Evolutionary conservation across 1,140 invertebrate genomes (phyloP).

Genomic region (Babylonia areolata): DNA sequence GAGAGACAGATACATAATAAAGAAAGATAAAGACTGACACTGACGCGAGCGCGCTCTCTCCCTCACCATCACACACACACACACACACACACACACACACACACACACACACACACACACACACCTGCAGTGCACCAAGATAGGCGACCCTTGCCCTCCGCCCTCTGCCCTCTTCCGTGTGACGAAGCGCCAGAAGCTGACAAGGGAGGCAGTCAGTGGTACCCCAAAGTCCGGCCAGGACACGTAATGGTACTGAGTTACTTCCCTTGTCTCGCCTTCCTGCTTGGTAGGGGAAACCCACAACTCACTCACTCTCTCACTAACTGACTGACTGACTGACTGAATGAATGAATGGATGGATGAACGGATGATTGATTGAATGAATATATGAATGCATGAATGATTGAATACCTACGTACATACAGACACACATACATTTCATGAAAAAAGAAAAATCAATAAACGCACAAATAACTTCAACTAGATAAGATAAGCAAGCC

Average conservation of each 20-base stretch:
- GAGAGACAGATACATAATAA: background rate
- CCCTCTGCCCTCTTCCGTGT: background rate
- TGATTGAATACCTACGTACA: too few relatives aligned
- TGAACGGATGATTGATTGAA: too few relatives aligned
- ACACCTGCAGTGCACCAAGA: constrained; percentile 19
- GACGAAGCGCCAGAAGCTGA: constrained; percentile 17
- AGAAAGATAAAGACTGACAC: background rate
- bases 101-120: background rate
- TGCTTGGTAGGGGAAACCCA: background rate
- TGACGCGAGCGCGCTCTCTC: too few relatives aligned
- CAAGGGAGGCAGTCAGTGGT: background rate
- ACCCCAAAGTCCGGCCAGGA: background rate
- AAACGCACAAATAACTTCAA: too few relatives aligned
- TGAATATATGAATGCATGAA: too few relatives aligned
- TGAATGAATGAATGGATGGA: too few relatives aligned
- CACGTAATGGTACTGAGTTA: background rate
- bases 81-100: background rate
- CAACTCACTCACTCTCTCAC: background rate
- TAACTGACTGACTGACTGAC: background rate
- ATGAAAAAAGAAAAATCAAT: too few relatives aligned
- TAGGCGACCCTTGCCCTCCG: background rate
- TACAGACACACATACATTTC: too few relatives aligned
- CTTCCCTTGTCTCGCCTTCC: background rate
- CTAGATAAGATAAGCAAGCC: too few relatives aligned
- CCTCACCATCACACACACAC: too few relatives aligned